Evolutionary conservation across 2,113 vertebrate species (phyloP).

Genomic region (Emydura subglobosa): DNA sequence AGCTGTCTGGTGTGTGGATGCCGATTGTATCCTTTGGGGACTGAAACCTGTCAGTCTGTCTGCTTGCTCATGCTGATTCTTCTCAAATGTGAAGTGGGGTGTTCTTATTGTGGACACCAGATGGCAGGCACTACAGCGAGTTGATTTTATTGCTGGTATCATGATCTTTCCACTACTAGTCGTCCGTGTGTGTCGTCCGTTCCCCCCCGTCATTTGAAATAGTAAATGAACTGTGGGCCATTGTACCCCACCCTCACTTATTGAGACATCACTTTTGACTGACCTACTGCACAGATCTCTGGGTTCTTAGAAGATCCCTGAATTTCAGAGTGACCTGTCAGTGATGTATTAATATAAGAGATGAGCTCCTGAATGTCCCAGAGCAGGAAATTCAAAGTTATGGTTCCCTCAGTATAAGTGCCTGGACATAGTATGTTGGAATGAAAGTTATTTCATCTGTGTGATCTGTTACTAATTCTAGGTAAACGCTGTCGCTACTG

Average conservation of each 20-base stretch:
- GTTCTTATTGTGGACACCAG: accelerated
- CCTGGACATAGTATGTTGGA: accelerated
- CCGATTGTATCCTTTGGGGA: slow-evolving; percentile 93
- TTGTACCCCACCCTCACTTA: accelerated
- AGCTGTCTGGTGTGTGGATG: slow-evolving; percentile 97
- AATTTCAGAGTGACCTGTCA: accelerated
- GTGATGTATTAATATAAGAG: accelerated
- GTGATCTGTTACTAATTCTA: background rate
- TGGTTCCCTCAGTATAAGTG: accelerated
- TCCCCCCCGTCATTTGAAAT: accelerated
- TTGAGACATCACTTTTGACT: accelerated
- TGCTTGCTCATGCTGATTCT: accelerated
- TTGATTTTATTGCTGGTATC: background rate
- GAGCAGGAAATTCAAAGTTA: background rate
- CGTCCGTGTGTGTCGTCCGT: too few relatives aligned
- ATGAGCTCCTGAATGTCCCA: accelerated
- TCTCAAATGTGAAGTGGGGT: background rate
- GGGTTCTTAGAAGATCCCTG: background rate
- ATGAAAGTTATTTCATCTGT: accelerated
- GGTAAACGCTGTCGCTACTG: accelerated
- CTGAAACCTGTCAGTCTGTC: background rate
- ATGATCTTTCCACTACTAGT: background rate
- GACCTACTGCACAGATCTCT: background rate
- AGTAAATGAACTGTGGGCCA: accelerated
- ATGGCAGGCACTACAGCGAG: accelerated